Evolutionary conservation across 1,140 invertebrate species (phyloP).

Genomic region (Cylas formicarius): DNA sequence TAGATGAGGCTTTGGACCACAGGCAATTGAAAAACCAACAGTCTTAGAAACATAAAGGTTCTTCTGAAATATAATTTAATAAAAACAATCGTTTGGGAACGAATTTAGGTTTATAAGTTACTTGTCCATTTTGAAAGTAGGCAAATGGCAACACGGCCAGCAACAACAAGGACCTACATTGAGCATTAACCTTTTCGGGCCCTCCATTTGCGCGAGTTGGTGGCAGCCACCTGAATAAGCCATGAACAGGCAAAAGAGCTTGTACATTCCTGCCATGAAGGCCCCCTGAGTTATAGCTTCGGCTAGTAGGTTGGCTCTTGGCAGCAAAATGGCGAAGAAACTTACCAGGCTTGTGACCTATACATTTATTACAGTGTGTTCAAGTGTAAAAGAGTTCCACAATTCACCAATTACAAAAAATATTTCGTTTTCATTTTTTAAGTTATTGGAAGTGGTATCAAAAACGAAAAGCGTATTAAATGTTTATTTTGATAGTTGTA

Average conservation of each 20-base stretch:
- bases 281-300: conserved; percentile 55
- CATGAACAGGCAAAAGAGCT: conserved; percentile 52
- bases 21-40: conserved; percentile 53
- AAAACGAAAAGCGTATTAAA: too few relatives aligned
- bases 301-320: conserved; percentile 51
- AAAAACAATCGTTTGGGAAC: too few relatives aligned
- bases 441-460: too few relatives aligned
- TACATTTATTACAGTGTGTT: too few relatives aligned
- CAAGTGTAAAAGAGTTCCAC: neutral
- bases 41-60: conserved; percentile 37
- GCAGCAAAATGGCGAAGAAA: conserved; percentile 51
- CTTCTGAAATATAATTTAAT: conserved; percentile 22
- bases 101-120: too few relatives aligned
- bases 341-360: conserved; percentile 51
- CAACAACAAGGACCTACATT: conserved; percentile 55
- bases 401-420: too few relatives aligned
- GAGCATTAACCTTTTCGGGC: conserved; percentile 45
- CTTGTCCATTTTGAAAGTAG: conserved; percentile 48
- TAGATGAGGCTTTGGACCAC: conserved; percentile 51
- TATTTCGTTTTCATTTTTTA: too few relatives aligned
- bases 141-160: conserved; percentile 53
- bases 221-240: conserved; percentile 54
- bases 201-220: conserved; percentile 47
- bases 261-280: conserved; percentile 56
- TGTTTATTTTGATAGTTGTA: neutral